These are phyloP conservation scores for Lepidurus apus DNA, from an alignment of 1,140 invertebrate genomes.

Conservation along the genomic window DNA sequence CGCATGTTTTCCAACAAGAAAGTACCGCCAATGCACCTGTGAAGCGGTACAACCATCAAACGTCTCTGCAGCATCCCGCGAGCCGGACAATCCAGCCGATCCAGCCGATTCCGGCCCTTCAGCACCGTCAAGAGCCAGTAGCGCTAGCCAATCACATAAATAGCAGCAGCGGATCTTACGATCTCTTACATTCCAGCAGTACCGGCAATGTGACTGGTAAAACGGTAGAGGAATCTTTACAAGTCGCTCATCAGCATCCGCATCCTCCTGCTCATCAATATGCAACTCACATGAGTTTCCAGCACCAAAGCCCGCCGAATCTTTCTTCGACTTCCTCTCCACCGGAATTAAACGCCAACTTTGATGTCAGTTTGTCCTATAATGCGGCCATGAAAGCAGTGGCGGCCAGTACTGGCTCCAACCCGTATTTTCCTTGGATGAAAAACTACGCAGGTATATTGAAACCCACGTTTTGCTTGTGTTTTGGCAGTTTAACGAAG, in stretches of 20 bases:
- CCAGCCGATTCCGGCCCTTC: not conserved
- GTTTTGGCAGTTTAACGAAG: not conserved
- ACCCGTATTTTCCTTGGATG: conserved; percentile 28
- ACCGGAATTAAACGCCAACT: conserved; percentile 17
- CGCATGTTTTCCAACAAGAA: not conserved
- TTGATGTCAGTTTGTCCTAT: not conserved
- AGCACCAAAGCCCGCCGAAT: not conserved
- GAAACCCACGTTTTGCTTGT: not conserved
- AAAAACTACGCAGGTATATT: conserved; percentile 29
- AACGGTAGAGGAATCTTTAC: not conserved
- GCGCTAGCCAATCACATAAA: not conserved
- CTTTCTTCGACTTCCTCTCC: not conserved
- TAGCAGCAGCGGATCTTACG: not conserved
- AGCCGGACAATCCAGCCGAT: not conserved
- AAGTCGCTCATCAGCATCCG: not conserved
- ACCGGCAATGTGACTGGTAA: not conserved
- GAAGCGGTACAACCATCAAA: conserved; percentile 6
- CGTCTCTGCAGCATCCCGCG: not conserved
- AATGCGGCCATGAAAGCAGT: conserved; percentile 8
- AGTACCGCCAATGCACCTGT: not conserved
- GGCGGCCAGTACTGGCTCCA: not conserved
- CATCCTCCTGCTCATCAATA: not conserved
- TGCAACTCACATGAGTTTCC: not conserved
- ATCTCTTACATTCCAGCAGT: not conserved
- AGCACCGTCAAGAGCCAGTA: not conserved